Percentiles rank a stretch among this genome's conserved stretches.
Conservation (phyloP, 2,113 vertebrate species). For the Terrapene triunguis region DNA sequence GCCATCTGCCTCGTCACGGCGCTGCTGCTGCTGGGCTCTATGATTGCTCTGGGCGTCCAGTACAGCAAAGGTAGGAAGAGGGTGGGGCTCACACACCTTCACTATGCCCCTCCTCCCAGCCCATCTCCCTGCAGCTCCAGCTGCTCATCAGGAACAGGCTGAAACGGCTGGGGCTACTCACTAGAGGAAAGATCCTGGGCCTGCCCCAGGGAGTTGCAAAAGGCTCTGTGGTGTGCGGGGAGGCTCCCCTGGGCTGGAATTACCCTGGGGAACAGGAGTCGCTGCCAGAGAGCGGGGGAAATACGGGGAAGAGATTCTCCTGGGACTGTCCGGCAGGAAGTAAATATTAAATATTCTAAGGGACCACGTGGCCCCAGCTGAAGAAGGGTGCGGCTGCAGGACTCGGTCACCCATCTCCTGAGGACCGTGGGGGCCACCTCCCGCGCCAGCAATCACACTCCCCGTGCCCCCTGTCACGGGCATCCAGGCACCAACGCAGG, state of each 20-base stretch:
- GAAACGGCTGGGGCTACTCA: no score
- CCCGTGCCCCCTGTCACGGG: no score
- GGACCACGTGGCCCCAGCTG: background rate
- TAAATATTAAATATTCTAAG: background rate
- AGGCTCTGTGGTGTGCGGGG: background rate
- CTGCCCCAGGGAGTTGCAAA: background rate
- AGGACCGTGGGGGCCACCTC: background rate
- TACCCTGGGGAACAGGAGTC: background rate
- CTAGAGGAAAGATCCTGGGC: background rate
- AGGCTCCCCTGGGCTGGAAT: background rate
- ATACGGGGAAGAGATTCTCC: background rate
- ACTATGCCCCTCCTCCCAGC: background rate
- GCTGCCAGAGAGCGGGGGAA: background rate
- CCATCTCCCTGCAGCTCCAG: background rate
- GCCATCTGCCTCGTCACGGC: constrained; percentile 83
- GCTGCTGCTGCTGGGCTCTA: constrained; percentile 86
- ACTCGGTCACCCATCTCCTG: background rate
- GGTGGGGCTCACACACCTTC: accelerated
- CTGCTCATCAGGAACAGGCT: background rate
- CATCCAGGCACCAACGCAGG: background rate
- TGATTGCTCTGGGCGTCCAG: constrained; percentile 87
- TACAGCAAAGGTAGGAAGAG: constrained; percentile 83
- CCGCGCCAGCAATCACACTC: background rate
- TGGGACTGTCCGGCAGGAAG: background rate
- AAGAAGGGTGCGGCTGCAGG: background rate